Conservation (phyloP, 2,888 invertebrate species). For the Trypoxylon attenuatum region DNA sequence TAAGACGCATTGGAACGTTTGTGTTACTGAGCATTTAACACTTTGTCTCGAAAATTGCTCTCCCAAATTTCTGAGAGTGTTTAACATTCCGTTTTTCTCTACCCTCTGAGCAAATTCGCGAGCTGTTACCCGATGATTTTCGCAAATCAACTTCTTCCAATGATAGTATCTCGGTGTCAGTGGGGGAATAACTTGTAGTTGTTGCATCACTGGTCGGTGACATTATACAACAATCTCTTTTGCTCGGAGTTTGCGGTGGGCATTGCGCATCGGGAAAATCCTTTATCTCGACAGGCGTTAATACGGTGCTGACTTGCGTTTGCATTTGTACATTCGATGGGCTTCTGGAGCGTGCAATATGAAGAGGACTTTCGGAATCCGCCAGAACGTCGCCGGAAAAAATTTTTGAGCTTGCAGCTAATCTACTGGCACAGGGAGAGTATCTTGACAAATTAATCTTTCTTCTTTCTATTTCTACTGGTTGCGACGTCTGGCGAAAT, state of each 20-base stretch:
- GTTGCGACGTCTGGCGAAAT: slow-evolving; percentile 65
- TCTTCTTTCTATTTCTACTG: slow-evolving; percentile 66
- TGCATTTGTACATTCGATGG: slow-evolving; percentile 55
- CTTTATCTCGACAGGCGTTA: slow-evolving; percentile 52
- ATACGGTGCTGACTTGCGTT: slow-evolving; percentile 28
- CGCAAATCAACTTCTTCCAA: slow-evolving; percentile 62
- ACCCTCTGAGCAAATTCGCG: slow-evolving; percentile 39
- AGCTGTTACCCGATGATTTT: slow-evolving; percentile 34
- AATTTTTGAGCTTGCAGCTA: slow-evolving; percentile 71
- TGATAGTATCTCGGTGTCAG: slow-evolving; percentile 66
- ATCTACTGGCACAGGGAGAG: slow-evolving; percentile 70
- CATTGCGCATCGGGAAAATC: slow-evolving; percentile 54
- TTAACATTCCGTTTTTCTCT: slow-evolving; percentile 53
- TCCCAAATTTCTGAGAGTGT: slow-evolving; percentile 52
- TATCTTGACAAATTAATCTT: slow-evolving; percentile 70
- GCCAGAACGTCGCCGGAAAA: slow-evolving; percentile 60
- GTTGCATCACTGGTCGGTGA: slow-evolving; percentile 69
- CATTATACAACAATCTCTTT: slow-evolving; percentile 67
- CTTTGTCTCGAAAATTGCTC: slow-evolving; percentile 62
- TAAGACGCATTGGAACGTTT: slow-evolving; percentile 22
- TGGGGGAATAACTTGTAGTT: slow-evolving; percentile 65
- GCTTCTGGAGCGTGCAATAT: slow-evolving; percentile 61
- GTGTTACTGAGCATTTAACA: slow-evolving; percentile 46
- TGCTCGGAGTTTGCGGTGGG: slow-evolving; percentile 62
- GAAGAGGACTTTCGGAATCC: slow-evolving; percentile 68